Conservation (phyloP, 2,113 vertebrate species). For the Sceloporus undulatus region DNA sequence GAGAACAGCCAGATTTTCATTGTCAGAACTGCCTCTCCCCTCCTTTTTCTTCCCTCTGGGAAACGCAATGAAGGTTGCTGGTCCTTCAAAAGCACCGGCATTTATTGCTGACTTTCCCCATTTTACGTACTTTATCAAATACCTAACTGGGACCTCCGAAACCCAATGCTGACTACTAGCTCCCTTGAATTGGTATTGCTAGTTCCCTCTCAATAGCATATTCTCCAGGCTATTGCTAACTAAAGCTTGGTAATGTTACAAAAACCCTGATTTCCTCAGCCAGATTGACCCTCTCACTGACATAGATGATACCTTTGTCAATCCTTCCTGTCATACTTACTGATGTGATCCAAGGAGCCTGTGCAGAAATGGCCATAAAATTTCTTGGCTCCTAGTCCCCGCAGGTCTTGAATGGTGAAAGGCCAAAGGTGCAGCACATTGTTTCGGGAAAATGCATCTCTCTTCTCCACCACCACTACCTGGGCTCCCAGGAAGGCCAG, state of each 20-base stretch:
- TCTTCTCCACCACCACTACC: conserved; percentile 91
- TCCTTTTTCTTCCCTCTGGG: too few species aligned
- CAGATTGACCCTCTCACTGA: too few species aligned
- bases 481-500: conserved; percentile 89
- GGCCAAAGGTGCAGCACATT: conserved; percentile 98
- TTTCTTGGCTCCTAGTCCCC: conserved; percentile 90
- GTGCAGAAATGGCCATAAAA: conserved; percentile 94
- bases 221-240: neutral
- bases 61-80: neutral
- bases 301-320: fast-evolving
- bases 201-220: too few species aligned
- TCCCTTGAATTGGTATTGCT: neutral
- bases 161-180: neutral
- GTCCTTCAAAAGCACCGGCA: neutral
- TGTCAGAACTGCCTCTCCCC: too few species aligned
- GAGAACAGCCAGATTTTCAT: too few species aligned
- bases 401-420: conserved; percentile 92
- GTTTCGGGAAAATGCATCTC: conserved; percentile 91
- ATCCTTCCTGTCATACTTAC: conserved; percentile 76
- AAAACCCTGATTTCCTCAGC: too few species aligned
- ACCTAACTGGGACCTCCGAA: too few species aligned
- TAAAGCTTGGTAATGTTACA: too few species aligned
- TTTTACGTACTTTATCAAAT: neutral
- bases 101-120: neutral
- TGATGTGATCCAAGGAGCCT: conserved; percentile 92